Evolutionary conservation across 2,888 invertebrate species (phyloP).

Genomic region (Metallyticus violacea): DNA sequence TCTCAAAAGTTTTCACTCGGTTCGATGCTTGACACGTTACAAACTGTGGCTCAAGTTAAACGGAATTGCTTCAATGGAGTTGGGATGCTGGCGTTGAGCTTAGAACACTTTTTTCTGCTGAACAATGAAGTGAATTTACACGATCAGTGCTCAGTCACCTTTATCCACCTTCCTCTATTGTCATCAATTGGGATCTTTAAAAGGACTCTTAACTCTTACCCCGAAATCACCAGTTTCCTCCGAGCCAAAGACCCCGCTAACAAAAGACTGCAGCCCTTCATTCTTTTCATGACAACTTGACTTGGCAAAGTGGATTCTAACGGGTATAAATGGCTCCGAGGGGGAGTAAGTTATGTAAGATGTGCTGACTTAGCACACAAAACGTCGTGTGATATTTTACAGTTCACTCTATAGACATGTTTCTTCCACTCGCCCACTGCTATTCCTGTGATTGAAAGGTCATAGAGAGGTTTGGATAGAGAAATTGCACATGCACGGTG

Average conservation of each 20-base stretch:
- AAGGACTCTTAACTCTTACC: background rate
- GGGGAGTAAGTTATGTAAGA: slow-evolving; percentile 29
- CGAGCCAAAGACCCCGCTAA: background rate
- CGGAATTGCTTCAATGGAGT: background rate
- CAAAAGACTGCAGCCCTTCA: background rate
- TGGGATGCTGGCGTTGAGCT: background rate
- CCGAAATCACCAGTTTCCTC: background rate
- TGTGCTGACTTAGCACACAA: slow-evolving; percentile 24
- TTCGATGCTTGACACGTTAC: background rate
- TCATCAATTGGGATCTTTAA: background rate
- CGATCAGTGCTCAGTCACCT: background rate
- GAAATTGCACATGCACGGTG: background rate
- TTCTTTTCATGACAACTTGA: slow-evolving; percentile 13
- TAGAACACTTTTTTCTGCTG: background rate
- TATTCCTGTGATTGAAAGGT: background rate
- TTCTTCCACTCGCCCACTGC: background rate
- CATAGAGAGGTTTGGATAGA: background rate
- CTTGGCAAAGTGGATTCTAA: slow-evolving; percentile 32
- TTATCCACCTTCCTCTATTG: background rate
- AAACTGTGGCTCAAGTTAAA: background rate
- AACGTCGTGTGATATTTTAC: too few relatives aligned
- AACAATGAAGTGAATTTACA: background rate
- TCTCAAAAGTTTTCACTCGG: too few relatives aligned
- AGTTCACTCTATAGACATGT: background rate
- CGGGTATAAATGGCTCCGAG: slow-evolving; percentile 28